Evolutionary conservation across 37 sponge, comb jelly and placozoan species (phyloP).

Genomic region (Aplysina aerophoba): DNA sequence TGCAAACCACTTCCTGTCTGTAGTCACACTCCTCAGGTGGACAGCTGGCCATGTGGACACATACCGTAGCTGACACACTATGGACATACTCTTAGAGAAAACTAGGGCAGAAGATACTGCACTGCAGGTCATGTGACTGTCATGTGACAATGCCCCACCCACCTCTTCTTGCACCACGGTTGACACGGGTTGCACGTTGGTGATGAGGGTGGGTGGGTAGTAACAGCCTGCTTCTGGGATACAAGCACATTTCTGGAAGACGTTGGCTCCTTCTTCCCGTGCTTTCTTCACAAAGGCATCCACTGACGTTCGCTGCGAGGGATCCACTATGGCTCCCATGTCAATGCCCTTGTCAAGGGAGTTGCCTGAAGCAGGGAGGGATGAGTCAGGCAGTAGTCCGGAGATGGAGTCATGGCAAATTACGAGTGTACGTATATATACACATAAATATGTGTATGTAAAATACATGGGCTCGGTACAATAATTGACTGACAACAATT

Average conservation of each 20-base stretch:
- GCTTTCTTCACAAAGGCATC: constrained; percentile 87
- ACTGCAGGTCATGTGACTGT: neutral
- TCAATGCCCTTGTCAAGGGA: constrained; percentile 88
- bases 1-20: no score
- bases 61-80: neutral
- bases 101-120: no score
- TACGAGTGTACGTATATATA: no score
- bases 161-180: constrained; percentile 95
- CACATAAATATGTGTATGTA: no score
- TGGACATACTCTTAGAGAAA: neutral
- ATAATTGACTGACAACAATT: no score
- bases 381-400: no score
- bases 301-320: constrained; percentile 73
- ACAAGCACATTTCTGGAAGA: constrained; percentile 90
- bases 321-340: constrained; percentile 94
- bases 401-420: no score
- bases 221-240: constrained; percentile 85
- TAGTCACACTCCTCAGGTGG: neutral
- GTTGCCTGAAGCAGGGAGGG: constrained; percentile 32
- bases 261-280: constrained; percentile 86
- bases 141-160: neutral
- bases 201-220: constrained; percentile 96
- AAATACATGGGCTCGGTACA: no score
- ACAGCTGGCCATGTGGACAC: neutral
- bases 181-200: constrained; percentile 93